Percentiles rank a stretch among this genome's conserved stretches.
These are phyloP conservation scores for Aradus depressus DNA, from an alignment of 2,888 invertebrate genomes.

Conservation along the genomic window DNA sequence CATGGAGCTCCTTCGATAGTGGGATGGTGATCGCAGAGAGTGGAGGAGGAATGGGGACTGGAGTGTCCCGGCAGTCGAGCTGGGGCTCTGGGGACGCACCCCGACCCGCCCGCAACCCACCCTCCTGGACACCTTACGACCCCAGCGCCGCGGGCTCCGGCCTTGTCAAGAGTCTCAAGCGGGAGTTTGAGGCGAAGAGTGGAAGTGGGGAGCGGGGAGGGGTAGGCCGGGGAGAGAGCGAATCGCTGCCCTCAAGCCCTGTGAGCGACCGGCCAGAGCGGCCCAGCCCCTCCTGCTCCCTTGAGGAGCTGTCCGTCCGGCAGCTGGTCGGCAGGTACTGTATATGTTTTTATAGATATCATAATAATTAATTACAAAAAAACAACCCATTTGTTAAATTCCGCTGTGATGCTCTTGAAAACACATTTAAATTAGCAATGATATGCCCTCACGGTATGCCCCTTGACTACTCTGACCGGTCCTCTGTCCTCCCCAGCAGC, in stretches of 20 bases:
- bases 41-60: conserved; percentile 36
- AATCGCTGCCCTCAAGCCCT: conserved; percentile 52
- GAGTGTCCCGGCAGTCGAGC: conserved; percentile 48
- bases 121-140: conserved; percentile 63
- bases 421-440: too few species aligned
- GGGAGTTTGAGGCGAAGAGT: conserved; percentile 72
- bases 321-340: conserved; percentile 65
- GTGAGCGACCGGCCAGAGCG: conserved; percentile 46
- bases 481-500: too few species aligned
- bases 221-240: conserved; percentile 32
- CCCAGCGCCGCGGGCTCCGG: conserved; percentile 50
- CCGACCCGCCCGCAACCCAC: conserved; percentile 51
- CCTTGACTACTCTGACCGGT: too few species aligned
- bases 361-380: too few species aligned
- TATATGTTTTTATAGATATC: too few species aligned
- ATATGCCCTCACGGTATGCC: too few species aligned
- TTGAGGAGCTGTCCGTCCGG: conserved; percentile 59
- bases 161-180: conserved; percentile 68
- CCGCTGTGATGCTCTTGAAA: too few species aligned
- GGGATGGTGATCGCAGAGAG: too few species aligned
- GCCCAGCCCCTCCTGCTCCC: conserved; percentile 34
- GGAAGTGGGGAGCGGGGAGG: conserved; percentile 14
- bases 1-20: conserved; percentile 68
- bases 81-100: conserved; percentile 69
- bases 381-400: too few species aligned